phyloP scores from a whole-genome alignment of 2,888 invertebrate species.

The Orthosia gothica region DNA sequence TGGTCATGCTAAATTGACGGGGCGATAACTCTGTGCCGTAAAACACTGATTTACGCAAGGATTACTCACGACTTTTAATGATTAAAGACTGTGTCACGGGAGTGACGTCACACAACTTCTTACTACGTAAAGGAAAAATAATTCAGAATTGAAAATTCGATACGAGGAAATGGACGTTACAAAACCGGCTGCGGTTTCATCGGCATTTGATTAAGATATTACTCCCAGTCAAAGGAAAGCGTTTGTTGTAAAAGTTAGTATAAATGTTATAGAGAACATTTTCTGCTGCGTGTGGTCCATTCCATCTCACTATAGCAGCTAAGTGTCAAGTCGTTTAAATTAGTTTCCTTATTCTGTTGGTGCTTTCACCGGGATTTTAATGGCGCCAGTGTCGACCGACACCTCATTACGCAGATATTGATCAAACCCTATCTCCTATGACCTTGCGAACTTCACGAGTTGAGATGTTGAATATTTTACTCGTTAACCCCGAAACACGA shows the following conservation, averaged over 20 bases:
- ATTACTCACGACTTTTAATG: slow-evolving; percentile 75
- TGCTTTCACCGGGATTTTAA: slow-evolving; percentile 82
- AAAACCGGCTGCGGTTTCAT: slow-evolving; percentile 26
- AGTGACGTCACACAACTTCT: slow-evolving; percentile 59
- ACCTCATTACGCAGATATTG: slow-evolving; percentile 85
- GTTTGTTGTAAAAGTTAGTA: slow-evolving; percentile 34
- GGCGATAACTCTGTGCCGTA: slow-evolving; percentile 77
- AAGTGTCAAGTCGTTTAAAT: slow-evolving; percentile 81
- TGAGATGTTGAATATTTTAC: slow-evolving; percentile 72
- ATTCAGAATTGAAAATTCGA: slow-evolving; percentile 47
- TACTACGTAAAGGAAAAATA: slow-evolving; percentile 47
- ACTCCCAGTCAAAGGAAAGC: slow-evolving; percentile 36
- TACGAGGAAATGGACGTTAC: slow-evolving; percentile 45
- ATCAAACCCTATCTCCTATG: slow-evolving; percentile 81
- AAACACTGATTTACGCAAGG: slow-evolving; percentile 78
- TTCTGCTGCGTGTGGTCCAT: slow-evolving; percentile 73
- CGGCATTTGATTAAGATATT: slow-evolving; percentile 33
- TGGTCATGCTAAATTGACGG: slow-evolving; percentile 79
- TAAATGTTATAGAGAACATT: slow-evolving; percentile 48
- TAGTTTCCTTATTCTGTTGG: slow-evolving; percentile 79
- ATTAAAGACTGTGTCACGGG: slow-evolving; percentile 55
- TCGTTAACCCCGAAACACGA: slow-evolving; percentile 72
- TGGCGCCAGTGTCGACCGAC: slow-evolving; percentile 80
- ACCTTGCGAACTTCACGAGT: slow-evolving; percentile 82
- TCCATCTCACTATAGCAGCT: slow-evolving; percentile 69